Conservation (phyloP, 2,113 vertebrate genomes). For the Varanus salvator region DNA sequence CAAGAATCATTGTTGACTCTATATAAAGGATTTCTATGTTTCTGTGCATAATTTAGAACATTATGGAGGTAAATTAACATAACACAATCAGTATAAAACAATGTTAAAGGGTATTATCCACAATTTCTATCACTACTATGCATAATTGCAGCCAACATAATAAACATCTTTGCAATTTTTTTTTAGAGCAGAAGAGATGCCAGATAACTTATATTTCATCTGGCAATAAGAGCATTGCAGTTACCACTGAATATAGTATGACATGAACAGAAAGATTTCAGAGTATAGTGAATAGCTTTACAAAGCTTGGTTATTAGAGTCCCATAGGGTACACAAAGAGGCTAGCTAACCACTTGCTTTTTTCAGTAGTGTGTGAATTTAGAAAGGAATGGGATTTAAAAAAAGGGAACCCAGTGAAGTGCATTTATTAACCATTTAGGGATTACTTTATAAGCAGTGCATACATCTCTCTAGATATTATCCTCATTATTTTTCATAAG, state of each 20-base stretch:
- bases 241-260: conserved; percentile 19
- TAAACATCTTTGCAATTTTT: neutral
- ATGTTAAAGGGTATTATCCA: neutral
- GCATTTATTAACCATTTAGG: conserved; percentile 28
- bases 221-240: neutral
- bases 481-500: neutral
- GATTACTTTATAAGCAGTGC: neutral
- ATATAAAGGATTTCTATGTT: neutral
- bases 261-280: conserved; percentile 4
- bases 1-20: neutral
- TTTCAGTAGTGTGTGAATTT: neutral
- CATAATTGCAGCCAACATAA: conserved; percentile 15
- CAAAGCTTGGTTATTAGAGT: conserved; percentile 14
- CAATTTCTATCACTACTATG: neutral
- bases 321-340: neutral
- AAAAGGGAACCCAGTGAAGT: conserved; percentile 21
- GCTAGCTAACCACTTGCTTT: conserved; percentile 33
- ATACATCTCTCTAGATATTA: neutral
- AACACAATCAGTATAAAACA: neutral
- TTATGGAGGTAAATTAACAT: neutral
- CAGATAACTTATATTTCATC: conserved; percentile 28
- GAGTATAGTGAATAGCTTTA: conserved; percentile 39
- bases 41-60: neutral
- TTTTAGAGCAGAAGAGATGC: conserved; percentile 4
- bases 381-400: conserved; percentile 6